Conservation (phyloP, 2,113 vertebrate species). For the Piliocolobus tephrosceles region DNA sequence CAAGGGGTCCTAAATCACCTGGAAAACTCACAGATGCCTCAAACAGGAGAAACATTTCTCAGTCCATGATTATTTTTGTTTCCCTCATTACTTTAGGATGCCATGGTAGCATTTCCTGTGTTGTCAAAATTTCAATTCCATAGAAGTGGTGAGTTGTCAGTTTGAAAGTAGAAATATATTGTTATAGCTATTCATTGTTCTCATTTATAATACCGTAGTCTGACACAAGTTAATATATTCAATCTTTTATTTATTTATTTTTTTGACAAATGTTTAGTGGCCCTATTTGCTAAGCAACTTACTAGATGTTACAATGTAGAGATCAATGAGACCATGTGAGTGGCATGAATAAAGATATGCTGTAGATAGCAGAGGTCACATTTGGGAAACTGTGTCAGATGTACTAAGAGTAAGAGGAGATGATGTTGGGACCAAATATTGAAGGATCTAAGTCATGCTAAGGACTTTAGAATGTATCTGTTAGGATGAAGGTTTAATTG, state of each 20-base stretch:
- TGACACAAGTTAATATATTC: constrained; percentile 40
- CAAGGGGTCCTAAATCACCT: background rate
- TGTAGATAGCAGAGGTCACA: background rate
- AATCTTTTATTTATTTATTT: constrained; percentile 48
- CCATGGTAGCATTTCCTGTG: constrained; percentile 6
- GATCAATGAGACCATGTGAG: background rate
- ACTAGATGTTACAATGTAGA: constrained; percentile 25
- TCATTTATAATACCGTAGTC: background rate
- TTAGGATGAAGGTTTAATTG: background rate
- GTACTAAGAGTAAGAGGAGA: background rate
- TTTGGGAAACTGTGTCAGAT: background rate
- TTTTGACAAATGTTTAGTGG: constrained; percentile 21
- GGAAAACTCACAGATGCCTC: background rate
- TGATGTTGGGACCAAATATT: background rate
- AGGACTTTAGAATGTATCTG: background rate
- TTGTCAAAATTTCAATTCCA: constrained; percentile 69
- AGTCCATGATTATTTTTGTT: constrained; percentile 29
- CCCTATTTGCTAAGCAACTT: constrained; percentile 3
- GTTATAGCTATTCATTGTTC: constrained; percentile 39
- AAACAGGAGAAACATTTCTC: constrained; percentile 18
- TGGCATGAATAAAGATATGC: background rate
- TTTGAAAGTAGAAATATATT: constrained; percentile 59
- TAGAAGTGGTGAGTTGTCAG: constrained; percentile 46
- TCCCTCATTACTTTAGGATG: constrained; percentile 25
- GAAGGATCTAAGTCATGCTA: background rate